Conservation (phyloP, 1,140 invertebrate species). For the Brachionus plicatilis region DNA sequence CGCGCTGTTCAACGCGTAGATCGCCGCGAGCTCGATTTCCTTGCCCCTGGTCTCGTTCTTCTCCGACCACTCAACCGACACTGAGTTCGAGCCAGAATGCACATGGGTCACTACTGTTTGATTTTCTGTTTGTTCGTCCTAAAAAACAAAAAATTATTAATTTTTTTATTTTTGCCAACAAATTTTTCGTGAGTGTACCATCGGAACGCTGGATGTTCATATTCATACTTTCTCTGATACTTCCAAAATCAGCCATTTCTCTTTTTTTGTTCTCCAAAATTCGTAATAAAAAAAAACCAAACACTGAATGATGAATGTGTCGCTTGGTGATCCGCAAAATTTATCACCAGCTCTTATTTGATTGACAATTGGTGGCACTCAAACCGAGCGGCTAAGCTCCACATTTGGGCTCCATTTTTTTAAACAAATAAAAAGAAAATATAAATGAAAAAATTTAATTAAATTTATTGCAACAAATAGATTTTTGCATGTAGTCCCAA, state of each 20-base stretch:
- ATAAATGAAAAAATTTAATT: not conserved
- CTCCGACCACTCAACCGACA: conserved; percentile 98
- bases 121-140: no score
- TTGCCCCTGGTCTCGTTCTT: conserved; percentile 97
- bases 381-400: not conserved
- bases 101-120: conserved; percentile 30
- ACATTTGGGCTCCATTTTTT: not conserved
- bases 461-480: not conserved
- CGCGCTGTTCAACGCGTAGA: conserved; percentile 3
- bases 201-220: conserved; percentile 89
- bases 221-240: conserved; percentile 64
- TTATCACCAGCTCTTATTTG: not conserved
- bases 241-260: conserved; percentile 39
- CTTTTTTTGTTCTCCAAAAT: not conserved
- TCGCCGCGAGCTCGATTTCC: conserved; percentile 65
- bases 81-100: conserved; percentile 47
- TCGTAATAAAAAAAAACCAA: not conserved
- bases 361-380: not conserved
- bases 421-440: not conserved
- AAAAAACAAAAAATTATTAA: not conserved
- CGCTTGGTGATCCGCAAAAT: no score
- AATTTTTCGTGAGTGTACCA: conserved; percentile 60
- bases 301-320: not conserved
- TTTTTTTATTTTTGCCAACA: conserved; percentile 32
- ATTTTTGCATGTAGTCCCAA: not conserved